Evolutionary conservation across 2,797 vertebrate species (phyloP).

Genomic region (Sciaenops ocellatus): DNA sequence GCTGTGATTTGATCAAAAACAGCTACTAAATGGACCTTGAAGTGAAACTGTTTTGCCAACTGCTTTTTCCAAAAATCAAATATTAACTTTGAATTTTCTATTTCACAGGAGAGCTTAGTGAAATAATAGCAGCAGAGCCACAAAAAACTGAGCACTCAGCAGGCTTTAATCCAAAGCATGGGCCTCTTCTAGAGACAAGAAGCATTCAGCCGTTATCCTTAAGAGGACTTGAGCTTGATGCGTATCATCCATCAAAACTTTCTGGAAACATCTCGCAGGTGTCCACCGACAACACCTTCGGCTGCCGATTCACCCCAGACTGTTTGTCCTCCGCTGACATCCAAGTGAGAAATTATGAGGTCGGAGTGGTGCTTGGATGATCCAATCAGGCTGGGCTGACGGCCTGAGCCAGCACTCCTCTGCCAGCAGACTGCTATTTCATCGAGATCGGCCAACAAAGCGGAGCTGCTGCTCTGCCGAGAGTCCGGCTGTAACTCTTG

Average conservation of each 20-base stretch:
- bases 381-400: conserved; percentile 26
- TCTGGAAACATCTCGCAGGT: conserved; percentile 47
- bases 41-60: too few species aligned
- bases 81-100: conserved; percentile 27
- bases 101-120: conserved; percentile 7
- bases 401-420: conserved; percentile 1
- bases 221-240: conserved; percentile 21
- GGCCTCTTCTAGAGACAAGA: conserved; percentile 25
- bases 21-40: too few species aligned
- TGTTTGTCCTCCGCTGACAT: conserved; percentile 56
- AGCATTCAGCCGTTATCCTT: conserved; percentile 22
- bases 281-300: conserved; percentile 16
- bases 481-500: conserved; percentile 20
- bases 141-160: neutral
- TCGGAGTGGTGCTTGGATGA: conserved; percentile 17
- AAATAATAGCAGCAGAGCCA: neutral
- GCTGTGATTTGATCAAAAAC: too few species aligned
- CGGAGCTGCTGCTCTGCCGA: neutral
- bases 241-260: conserved; percentile 48
- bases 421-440: conserved; percentile 50
- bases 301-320: conserved; percentile 40
- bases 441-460: conserved; percentile 24
- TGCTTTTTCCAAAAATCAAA: too few species aligned
- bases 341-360: conserved; percentile 51
- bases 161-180: conserved; percentile 24